Conservation (phyloP, 2,113 vertebrate species). For the Cettia cetti region DNA sequence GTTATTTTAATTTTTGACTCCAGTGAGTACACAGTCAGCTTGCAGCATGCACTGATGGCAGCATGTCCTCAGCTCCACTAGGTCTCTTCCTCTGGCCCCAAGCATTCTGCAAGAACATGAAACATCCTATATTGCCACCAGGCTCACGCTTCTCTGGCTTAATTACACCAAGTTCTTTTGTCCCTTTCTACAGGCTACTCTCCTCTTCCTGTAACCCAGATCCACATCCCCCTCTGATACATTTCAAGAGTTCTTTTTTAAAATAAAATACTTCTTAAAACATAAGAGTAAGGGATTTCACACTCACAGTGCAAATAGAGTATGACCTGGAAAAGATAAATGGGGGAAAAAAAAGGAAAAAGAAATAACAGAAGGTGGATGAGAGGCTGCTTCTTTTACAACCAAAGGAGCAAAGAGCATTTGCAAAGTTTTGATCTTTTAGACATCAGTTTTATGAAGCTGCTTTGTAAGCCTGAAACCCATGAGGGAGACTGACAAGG, state of each 20-base stretch:
- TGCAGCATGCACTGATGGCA: neutral
- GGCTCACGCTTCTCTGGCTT: neutral
- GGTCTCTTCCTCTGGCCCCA: neutral
- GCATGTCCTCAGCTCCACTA: neutral
- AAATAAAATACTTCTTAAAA: neutral
- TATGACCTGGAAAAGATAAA: constrained; percentile 54
- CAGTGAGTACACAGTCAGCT: neutral
- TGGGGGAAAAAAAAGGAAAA: neutral
- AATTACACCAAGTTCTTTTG: neutral
- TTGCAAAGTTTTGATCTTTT: neutral
- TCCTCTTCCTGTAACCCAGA: neutral
- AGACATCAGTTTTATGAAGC: neutral
- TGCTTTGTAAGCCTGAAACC: neutral
- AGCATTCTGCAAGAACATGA: neutral
- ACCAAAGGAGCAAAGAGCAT: constrained; percentile 36
- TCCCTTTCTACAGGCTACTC: neutral
- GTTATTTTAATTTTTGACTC: neutral
- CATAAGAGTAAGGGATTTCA: neutral
- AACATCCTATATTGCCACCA: neutral
- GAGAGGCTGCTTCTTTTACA: constrained; percentile 50
- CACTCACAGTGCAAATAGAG: constrained; percentile 10
- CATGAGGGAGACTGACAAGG: neutral
- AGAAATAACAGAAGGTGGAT: constrained; percentile 31
- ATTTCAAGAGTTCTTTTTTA: neutral
- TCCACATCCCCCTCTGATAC: neutral